Percentiles rank a stretch among this genome's conserved stretches.
These are phyloP conservation scores for Chiridota heheva DNA, from an alignment of 35 echinoderm and acorn worm genomes.

Conservation along the genomic window DNA sequence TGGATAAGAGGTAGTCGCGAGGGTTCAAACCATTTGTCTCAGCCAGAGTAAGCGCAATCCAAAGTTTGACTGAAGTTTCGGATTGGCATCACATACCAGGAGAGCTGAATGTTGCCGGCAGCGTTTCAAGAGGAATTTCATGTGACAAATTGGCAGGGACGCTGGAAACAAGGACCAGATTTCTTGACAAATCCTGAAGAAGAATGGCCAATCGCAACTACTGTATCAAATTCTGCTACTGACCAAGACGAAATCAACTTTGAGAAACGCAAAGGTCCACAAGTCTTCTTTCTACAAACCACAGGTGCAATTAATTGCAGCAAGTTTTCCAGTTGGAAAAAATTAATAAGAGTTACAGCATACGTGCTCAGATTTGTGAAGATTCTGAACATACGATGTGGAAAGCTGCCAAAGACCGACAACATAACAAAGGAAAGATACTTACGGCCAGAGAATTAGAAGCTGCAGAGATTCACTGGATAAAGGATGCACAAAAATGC, in stretches of 20 bases:
- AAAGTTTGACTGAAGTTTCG: conserved; percentile 48
- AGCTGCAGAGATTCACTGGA: conserved; percentile 39
- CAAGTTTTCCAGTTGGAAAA: conserved; percentile 48
- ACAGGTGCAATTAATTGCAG: conserved; percentile 34
- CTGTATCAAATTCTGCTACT: not conserved
- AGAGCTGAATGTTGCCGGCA: conserved; percentile 62
- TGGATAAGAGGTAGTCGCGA: conserved; percentile 62
- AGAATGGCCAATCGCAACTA: conserved; percentile 42
- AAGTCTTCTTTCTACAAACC: not conserved
- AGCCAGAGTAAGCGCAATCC: conserved; percentile 68
- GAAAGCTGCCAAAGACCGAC: not conserved
- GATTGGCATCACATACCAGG: conserved; percentile 55
- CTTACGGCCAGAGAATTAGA: conserved; percentile 38
- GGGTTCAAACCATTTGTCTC: conserved; percentile 70
- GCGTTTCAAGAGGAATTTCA: conserved; percentile 56
- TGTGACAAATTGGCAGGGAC: not conserved
- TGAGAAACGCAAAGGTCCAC: conserved; percentile 6
- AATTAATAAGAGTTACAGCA: conserved; percentile 70
- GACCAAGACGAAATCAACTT: not conserved
- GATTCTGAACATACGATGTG: conserved; percentile 39
- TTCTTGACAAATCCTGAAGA: conserved; percentile 53
- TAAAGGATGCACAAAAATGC: conserved; percentile 42
- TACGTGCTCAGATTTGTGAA: conserved; percentile 61
- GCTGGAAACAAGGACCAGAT: conserved; percentile 56
- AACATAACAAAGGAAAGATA: not conserved